Base-by-base conservation (phyloP, 2,797 vertebrate species). In the Oceanodroma leucorhoa region DNA sequence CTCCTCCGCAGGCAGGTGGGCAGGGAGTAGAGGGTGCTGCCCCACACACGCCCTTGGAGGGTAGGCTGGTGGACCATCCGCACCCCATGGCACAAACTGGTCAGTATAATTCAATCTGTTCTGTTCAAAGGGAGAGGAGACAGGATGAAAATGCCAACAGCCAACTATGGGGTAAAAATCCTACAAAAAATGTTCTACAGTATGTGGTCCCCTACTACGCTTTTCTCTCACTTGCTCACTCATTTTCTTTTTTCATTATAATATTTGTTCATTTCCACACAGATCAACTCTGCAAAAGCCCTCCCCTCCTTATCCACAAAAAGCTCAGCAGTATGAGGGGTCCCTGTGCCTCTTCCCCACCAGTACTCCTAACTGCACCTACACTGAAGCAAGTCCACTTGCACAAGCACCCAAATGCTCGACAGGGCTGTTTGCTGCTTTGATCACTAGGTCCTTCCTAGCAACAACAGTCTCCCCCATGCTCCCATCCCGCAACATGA, bases 1-100 rank as follows among this genome's bases (percentile, higher is more conserved):
- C 48, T 50, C 21, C 5, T 71, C 18, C 0, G 0, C 13, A 27
- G 1, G 2, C 43, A 69, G n/a, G 20, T 67, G 61, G 27, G 40
- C 24, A 57, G 36, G 50, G 21, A 70, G 29, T 7, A 3, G 30
- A 72, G n/a, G 18, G 15, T 55, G 45, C 45, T 82, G 50, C n/a
- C 73, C 40, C 43, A 65, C 32, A 36, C 3, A 4, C 2, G 2
- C 40, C 40, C 41, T 46, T 24, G 8, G 43, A 87, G 6, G 1
- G 4, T 17, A 55, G n/a, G 34, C 22, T 55, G 26, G 34, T 7
- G n/a, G 17, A 36, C 30, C 23, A 48, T 5, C 18, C 75, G 45
- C 26, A 34, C 21, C 14, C 24, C 12, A 11, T 6, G 4, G 65
- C 21, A 70, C 36, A 77, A 77, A 19, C 38, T 20, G 17, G 12